phyloP scores from a whole-genome alignment of 2,113 vertebrate species.

The Paraplagusia blochii region DNA sequence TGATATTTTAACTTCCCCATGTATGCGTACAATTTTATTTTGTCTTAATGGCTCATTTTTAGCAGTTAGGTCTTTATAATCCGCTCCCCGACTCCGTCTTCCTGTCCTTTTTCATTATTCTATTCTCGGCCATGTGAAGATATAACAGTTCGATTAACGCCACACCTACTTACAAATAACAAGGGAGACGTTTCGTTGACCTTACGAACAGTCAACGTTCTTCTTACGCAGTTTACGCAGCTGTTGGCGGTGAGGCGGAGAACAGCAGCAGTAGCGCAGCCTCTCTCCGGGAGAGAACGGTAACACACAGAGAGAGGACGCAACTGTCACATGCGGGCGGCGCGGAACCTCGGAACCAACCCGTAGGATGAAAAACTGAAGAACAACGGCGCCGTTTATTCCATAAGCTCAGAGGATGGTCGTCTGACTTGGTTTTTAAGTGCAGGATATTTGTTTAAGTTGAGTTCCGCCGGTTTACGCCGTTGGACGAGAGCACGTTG shows the following conservation, averaged over 20 bases:
- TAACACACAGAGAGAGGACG: constrained; percentile 34
- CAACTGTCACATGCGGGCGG: constrained; percentile 51
- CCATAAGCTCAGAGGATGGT: not conserved
- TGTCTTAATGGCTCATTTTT: no score
- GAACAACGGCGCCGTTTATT: not conserved
- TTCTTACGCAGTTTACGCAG: constrained; percentile 12
- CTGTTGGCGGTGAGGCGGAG: constrained; percentile 22
- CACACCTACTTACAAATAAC: no score
- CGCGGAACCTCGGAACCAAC: constrained; percentile 1
- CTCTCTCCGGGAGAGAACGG: constrained; percentile 6
- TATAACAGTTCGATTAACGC: no score
- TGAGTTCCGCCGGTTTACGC: not conserved
- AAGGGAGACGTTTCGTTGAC: not conserved
- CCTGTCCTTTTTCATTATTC: no score
- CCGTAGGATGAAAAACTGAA: not conserved
- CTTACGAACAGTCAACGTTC: not conserved
- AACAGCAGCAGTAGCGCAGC: constrained; percentile 3
- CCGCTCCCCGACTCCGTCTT: no score
- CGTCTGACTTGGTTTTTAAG: not conserved
- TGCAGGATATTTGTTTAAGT: constrained; percentile 1
- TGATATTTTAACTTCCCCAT: no score
- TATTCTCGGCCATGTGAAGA: no score
- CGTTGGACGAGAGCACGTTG: constrained; percentile 10
- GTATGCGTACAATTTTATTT: no score
- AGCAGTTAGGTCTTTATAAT: no score